phyloP scores from a whole-genome alignment of 2,797 vertebrate genomes.

The Crocidura indochinensis region DNA sequence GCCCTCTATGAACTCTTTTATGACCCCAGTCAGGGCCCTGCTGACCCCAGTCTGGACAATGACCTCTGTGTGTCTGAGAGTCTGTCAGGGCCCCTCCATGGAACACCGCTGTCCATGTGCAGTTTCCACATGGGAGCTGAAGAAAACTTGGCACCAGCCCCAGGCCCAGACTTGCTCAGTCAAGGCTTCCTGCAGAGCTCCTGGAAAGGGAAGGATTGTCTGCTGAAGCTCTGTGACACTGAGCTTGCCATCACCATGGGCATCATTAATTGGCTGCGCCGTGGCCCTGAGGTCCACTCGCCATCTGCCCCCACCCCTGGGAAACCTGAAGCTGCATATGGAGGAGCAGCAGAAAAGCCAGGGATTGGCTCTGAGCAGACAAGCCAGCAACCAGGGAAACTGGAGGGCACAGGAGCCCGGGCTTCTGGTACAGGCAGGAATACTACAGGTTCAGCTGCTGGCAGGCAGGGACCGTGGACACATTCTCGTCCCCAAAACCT shows the following conservation, averaged over 20 bases:
- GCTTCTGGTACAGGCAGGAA: slow-evolving; percentile 12
- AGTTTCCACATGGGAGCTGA: slow-evolving; percentile 94
- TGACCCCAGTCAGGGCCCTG: slow-evolving; percentile 89
- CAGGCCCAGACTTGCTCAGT: slow-evolving; percentile 90
- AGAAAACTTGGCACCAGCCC: slow-evolving; percentile 92
- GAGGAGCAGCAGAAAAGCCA: background rate
- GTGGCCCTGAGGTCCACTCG: slow-evolving; percentile 78
- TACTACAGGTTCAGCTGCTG: background rate
- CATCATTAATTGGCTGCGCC: slow-evolving; percentile 93
- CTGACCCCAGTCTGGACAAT: slow-evolving; percentile 88
- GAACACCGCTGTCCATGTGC: slow-evolving; percentile 93
- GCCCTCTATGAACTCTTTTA: slow-evolving; percentile 94
- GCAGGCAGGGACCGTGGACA: slow-evolving; percentile 46
- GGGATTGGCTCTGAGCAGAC: background rate
- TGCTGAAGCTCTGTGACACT: slow-evolving; percentile 94
- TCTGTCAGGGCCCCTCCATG: slow-evolving; percentile 89
- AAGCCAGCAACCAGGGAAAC: background rate
- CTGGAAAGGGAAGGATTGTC: slow-evolving; percentile 94
- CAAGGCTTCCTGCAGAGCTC: slow-evolving; percentile 92
- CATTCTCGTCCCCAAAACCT: background rate
- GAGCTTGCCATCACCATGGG: slow-evolving; percentile 94
- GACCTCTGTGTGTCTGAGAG: slow-evolving; percentile 91
- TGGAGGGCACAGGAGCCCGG: background rate
- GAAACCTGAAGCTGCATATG: background rate
- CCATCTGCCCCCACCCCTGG: slow-evolving; percentile 70